Conservation (phyloP, 2,888 invertebrate genomes). For the Acronicta psi region DNA sequence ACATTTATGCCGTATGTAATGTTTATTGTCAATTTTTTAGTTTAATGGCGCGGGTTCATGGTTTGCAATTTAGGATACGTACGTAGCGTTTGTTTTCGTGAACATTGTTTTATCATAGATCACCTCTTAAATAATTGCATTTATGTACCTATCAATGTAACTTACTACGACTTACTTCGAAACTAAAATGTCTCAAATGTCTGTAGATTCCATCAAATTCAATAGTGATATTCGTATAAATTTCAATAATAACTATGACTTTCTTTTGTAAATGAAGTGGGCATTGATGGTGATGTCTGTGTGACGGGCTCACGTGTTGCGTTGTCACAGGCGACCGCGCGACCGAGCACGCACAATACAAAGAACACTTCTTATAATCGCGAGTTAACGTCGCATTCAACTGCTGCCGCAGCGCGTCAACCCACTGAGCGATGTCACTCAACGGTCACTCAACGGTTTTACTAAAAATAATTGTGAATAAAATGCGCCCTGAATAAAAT, state of each 20-base stretch:
- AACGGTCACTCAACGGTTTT: constrained; percentile 83
- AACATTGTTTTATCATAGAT: constrained; percentile 5
- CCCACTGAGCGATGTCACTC: constrained; percentile 78
- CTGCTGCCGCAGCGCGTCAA: constrained; percentile 73
- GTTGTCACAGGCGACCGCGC: constrained; percentile 47
- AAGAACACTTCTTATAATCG: constrained; percentile 72
- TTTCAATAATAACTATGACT: constrained; percentile 38
- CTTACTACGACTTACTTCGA: too few relatives aligned
- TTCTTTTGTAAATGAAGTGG: constrained; percentile 51
- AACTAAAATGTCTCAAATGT: background rate
- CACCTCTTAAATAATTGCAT: background rate
- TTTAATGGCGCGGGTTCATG: constrained; percentile 7
- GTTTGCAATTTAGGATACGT: constrained; percentile 25
- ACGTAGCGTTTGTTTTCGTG: constrained; percentile 40
- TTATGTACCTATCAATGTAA: background rate
- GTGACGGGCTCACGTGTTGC: constrained; percentile 29
- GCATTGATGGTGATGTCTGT: constrained; percentile 52
- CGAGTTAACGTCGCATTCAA: constrained; percentile 72
- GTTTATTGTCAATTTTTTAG: constrained; percentile 22
- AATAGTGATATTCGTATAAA: constrained; percentile 4
- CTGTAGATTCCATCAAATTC: background rate
- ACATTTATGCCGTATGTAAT: constrained; percentile 11
- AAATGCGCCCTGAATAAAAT: constrained; percentile 67
- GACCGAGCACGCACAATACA: constrained; percentile 66
- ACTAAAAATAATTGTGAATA: constrained; percentile 68